Base-by-base conservation (phyloP, 2,888 invertebrate species). In the Harpalus rufipes region DNA sequence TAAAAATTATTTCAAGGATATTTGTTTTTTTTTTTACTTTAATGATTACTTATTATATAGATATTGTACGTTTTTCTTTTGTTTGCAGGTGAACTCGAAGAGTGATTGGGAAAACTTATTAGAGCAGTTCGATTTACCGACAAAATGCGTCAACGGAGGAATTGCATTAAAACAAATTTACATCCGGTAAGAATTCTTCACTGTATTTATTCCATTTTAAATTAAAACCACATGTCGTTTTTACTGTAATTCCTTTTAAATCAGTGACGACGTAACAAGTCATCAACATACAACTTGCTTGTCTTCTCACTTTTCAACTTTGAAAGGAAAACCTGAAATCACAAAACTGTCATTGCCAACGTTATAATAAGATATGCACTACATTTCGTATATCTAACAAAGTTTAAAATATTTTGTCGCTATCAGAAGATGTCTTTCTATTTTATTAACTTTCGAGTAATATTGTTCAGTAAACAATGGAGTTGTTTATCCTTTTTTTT, bases 61-160 rank as follows among this genome's bases (percentile, higher is more conserved):
- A 32, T 32, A 32, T 32, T 32, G 32, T 32, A 32, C 32, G 32
- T 59, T 59, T n/a, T 16, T 10, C 12, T 78, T 88, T 86, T 88
- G 86, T 87, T 91, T 92, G 7, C 91, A 97, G 97, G 96, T 97
- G 72, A 98, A 97, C 91, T 94, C 95, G 88, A 95, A 96, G 89
- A 97, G 97, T 89, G 95, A 95, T 87, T 98, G 98, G 98, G 95
- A 96, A 87, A 94, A 95, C 86, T 93, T 98, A 87, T 92, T 96
- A 89, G 93, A 95, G 86, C 94, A 96, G 86, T 93, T 97, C 88
- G 93, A 94, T 86, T 91, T 98, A 85, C 96, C 97, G 21, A 94
- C 94, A 88, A 95, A 95, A 85, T 98, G 98, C 91, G 95, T 97
- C 83, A 98, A 98, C 92, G 97, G 97, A 82, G 94, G 96, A 86